Percentiles rank a stretch among this genome's conserved stretches.
These are phyloP conservation scores for Oscheius sp. DNA, from an alignment of 2,888 invertebrate genomes.

Conservation along the genomic window DNA sequence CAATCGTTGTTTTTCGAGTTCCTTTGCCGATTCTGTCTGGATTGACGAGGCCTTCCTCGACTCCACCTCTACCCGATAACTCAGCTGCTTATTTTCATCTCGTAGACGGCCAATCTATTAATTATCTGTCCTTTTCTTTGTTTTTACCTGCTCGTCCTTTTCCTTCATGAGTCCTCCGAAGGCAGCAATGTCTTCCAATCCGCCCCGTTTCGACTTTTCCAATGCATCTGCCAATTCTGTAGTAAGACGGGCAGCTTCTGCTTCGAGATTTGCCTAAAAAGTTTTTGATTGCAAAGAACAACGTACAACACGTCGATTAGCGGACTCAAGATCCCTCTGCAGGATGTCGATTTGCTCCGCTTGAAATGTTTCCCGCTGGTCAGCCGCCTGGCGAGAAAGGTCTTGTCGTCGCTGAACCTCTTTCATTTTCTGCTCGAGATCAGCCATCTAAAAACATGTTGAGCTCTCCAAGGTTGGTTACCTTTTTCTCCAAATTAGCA, in stretches of 20 bases:
- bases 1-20: conserved; percentile 16
- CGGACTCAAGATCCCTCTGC: conserved; percentile 74
- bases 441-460: conserved; percentile 29
- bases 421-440: conserved; percentile 55
- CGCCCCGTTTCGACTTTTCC: conserved; percentile 11
- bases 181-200: conserved; percentile 54
- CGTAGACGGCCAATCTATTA: conserved; percentile 74
- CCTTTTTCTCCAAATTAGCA: conserved; percentile 42
- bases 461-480: neutral
- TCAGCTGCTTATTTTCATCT: conserved; percentile 33
- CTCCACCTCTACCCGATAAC: conserved; percentile 21
- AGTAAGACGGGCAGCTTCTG: conserved; percentile 29
- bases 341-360: conserved; percentile 74
- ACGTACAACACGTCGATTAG: conserved; percentile 72
- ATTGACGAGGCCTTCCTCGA: conserved; percentile 81
- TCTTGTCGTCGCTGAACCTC: conserved; percentile 70
- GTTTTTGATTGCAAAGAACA: no score
- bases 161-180: conserved; percentile 51
- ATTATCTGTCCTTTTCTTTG: neutral
- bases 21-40: conserved; percentile 73
- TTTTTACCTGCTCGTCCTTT: conserved; percentile 48
- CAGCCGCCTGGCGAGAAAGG: conserved; percentile 40
- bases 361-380: conserved; percentile 55
- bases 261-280: conserved; percentile 41
- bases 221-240: conserved; percentile 34